Evolutionary conservation across 1,140 invertebrate species (phyloP), one percentile per base, ranked within the genome.

Genomic region (Parasteatoda tepidariorum): DNA sequence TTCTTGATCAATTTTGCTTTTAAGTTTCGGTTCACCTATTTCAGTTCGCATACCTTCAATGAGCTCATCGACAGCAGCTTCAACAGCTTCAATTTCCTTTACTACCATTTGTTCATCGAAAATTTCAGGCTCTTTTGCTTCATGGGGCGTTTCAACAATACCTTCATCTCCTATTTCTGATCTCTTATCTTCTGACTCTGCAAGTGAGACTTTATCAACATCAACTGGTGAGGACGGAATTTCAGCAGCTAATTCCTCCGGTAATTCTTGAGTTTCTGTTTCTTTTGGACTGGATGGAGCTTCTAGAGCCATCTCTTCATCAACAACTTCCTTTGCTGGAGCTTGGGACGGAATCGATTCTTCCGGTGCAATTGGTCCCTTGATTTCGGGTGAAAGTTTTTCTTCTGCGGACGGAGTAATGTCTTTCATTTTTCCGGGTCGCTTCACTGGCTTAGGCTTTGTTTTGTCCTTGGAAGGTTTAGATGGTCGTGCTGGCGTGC

Each of bases 401-500:
- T 82, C 66, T 55, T 26, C 2, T 59, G 13, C 76, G 78, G 78
- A 82, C 78, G 78, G 78, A 82, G 54, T 70, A 3, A 67, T 30
- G 18, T 81, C 76, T 61, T 81, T 81, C 2, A 34, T 33, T 55
- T 83, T 83, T 31, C 61, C 78, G 7, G 81, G 81, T 54, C 81
- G 22, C 26, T 83, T 83, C 3, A 83, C 81, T 54, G 81, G 81
- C 22, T 83, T 83, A 18, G 81, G 81, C 22, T 82, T 82, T 2
- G 34, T 41, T 66, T 83, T 83, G 11, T 83, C 81, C 41, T 83
- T 83, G 68, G 81, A 83, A 71, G 68, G 81, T 66, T 83, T 83
- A 15, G 81, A 2, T 30, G 34, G 0, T 33, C 68, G 24, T 7
- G 70, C 18, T 34, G 61, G 18, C 2, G 62, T n/a, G 5, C 24